A percentile compares a stretch with the other conserved stretches of the same genome.
These are phyloP conservation scores for Heliocidaris erythrogramma DNA, from an alignment of 35 echinoderm and acorn worm genomes.

Conservation along the genomic window DNA sequence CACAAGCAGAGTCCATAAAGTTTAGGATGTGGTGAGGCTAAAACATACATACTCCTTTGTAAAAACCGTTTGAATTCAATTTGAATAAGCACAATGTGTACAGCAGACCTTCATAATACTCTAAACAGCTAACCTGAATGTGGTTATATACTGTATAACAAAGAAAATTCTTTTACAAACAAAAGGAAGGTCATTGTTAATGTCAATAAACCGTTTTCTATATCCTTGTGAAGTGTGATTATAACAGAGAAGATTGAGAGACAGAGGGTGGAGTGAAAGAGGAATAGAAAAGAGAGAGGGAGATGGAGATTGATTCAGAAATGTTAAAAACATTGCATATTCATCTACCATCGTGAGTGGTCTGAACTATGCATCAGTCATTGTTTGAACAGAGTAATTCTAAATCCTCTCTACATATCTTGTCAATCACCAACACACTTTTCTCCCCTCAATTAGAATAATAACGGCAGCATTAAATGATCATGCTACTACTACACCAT, in stretches of 20 bases:
- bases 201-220: not conserved
- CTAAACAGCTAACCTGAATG: not conserved
- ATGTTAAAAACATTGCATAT: not conserved
- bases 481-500: not conserved
- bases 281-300: not conserved
- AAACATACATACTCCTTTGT: not conserved
- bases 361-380: not conserved
- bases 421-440: conserved; percentile 10
- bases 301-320: not conserved
- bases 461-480: not conserved
- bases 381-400: not conserved
- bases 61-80: not conserved
- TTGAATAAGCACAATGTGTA: not conserved
- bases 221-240: not conserved
- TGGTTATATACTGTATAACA: not conserved
- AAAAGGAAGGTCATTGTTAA: not conserved
- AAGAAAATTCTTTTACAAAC: not conserved
- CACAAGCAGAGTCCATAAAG: not conserved
- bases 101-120: not conserved
- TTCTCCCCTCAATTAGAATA: not conserved
- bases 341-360: not conserved
- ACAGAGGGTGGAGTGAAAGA: not conserved
- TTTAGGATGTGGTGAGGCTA: not conserved
- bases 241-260: not conserved
- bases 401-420: not conserved